phyloP scores from a whole-genome alignment of 2,797 vertebrate genomes.

The Coluber constrictor region DNA sequence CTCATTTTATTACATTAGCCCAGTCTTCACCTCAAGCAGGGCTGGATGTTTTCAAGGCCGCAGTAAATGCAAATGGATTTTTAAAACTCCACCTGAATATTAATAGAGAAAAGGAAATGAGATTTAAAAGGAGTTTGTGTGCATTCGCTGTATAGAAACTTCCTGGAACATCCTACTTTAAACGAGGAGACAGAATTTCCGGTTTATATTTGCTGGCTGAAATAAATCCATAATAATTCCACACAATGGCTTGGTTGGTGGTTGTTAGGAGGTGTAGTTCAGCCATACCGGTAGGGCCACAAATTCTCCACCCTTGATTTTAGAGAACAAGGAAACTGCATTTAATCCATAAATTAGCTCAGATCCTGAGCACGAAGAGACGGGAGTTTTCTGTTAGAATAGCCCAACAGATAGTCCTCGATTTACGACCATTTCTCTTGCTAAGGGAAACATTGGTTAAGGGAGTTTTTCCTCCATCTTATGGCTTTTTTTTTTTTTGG shows the following conservation, averaged over 20 bases:
- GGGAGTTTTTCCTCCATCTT: too few species aligned
- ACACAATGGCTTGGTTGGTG: not conserved
- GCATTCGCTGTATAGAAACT: not conserved
- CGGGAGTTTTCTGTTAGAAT: not conserved
- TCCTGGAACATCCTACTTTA: slow-evolving; percentile 2
- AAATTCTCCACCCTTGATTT: not conserved
- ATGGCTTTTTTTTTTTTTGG: too few species aligned
- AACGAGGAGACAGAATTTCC: not conserved
- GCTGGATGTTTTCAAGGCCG: too few species aligned
- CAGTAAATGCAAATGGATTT: not conserved
- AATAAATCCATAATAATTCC: not conserved
- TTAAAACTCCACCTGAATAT: not conserved
- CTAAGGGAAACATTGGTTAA: too few species aligned
- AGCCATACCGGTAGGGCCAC: not conserved
- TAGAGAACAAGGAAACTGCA: not conserved
- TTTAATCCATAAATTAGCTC: not conserved
- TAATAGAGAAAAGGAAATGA: not conserved
- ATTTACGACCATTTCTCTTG: too few species aligned
- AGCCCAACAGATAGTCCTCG: not conserved
- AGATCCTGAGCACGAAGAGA: not conserved
- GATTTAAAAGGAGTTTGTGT: not conserved
- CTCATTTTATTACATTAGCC: not conserved
- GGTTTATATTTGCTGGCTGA: not conserved
- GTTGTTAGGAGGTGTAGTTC: not conserved
- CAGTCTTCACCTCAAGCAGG: not conserved